Evolutionary conservation across 2,888 invertebrate species (phyloP).

Genomic region (Coecobrya sp.): DNA sequence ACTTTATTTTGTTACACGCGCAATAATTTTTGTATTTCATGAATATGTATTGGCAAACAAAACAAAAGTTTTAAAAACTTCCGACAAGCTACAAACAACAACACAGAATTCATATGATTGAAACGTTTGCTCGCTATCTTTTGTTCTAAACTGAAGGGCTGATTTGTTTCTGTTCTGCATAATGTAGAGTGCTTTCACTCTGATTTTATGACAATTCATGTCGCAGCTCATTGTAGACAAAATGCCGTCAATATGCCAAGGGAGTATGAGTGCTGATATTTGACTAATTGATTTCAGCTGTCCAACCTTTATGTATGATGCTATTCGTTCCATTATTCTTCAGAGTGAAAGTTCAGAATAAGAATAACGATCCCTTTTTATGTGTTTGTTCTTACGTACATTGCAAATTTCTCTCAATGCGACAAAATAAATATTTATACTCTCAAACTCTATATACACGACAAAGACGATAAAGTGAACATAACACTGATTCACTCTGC

Average conservation of each 20-base stretch:
- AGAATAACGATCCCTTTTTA: too few relatives aligned
- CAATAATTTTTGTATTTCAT: conserved; percentile 2
- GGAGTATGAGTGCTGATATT: background rate
- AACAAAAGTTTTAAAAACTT: background rate
- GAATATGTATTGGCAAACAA: conserved; percentile 42
- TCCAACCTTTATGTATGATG: background rate
- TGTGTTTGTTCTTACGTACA: too few relatives aligned
- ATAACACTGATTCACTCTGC: too few relatives aligned
- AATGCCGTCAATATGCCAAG: background rate
- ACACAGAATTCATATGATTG: too few relatives aligned
- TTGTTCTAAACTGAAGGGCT: background rate
- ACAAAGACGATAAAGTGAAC: too few relatives aligned
- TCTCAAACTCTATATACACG: background rate
- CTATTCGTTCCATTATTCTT: background rate
- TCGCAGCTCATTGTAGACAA: background rate
- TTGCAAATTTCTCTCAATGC: too few relatives aligned
- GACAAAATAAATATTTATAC: too few relatives aligned
- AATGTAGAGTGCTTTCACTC: background rate
- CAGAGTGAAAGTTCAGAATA: background rate
- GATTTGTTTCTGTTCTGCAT: too few relatives aligned
- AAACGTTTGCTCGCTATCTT: background rate
- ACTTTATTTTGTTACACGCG: background rate
- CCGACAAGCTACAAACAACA: background rate
- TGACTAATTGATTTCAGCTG: conserved; percentile 29
- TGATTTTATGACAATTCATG: background rate